These are phyloP conservation scores for Bungarus multicinctus DNA, from an alignment of 2,113 vertebrate genomes.

Conservation along the genomic window DNA sequence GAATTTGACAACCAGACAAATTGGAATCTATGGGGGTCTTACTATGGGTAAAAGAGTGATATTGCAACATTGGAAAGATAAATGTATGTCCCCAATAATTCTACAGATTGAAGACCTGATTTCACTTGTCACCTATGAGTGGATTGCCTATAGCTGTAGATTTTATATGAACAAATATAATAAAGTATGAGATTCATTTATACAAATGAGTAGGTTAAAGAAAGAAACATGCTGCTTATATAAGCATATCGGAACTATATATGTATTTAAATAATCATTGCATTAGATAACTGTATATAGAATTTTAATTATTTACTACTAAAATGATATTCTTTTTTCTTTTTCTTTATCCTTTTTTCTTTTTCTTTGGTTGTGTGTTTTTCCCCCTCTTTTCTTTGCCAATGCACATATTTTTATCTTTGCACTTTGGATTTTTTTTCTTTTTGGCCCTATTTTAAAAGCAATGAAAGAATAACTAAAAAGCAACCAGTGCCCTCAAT, in stretches of 20 bases:
- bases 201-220: background rate
- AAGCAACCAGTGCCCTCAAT: background rate
- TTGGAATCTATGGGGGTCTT: no score
- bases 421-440: background rate
- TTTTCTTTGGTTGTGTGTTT: background rate
- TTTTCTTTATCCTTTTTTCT: background rate
- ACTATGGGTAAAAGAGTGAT: no score
- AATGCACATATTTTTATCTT: background rate
- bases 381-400: background rate
- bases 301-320: background rate
- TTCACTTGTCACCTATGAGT: no score
- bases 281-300: background rate
- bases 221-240: background rate
- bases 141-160: no score
- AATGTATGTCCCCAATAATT: no score
- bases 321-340: background rate
- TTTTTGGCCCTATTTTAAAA: background rate
- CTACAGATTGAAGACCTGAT: no score
- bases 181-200: background rate
- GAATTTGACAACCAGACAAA: no score
- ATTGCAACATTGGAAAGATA: no score
- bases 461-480: background rate
- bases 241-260: background rate
- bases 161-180: background rate
- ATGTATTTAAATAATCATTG: background rate